Base-by-base conservation (phyloP, 2,113 vertebrate genomes). In the Polypterus bichir region DNA sequence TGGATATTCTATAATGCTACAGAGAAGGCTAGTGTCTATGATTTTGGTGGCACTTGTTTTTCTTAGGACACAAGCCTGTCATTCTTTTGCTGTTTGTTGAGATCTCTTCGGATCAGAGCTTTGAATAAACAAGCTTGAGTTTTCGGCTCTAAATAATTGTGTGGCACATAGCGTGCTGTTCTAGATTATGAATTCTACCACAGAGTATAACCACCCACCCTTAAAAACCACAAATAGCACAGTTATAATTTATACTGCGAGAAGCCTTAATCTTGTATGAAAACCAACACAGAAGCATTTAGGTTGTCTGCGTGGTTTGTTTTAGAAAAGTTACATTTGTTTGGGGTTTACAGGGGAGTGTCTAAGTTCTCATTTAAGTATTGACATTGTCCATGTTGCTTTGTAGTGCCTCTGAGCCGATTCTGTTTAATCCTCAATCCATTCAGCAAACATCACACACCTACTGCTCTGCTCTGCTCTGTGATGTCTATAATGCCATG, bases 161-260 rank as follows among this genome's bases (percentile, higher is more conserved):
- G 44, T 9, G 9, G 44, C 56, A 58, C 44, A 45, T 44, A 58
- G 27, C 9, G 6, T 58, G 44, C 56, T 58, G 27, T 58, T 3
- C 7, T 27, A 9, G 27, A 45, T 44, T 58, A 44, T 44, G 4
- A 27, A n/a, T 56, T 6, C 6, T 7, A 58, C 56, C 27, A 58
- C 56, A 58, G 56, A 58, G 56, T 58, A 58, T 45, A 58, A 11
- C 56, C 56, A 58, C 56, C 27, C 27, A 27, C 44, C 6, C 56
- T 58, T 58, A 58, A 58, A 58, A 58, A 44, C 56, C 7, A 58
- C 7, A 44, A 7, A 45, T 7, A 58, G 4, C 46, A 45, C 44
- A 58, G 46, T 5, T 58, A 44, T 62, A 49, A 62, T 62, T 62
- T 44, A 62, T 54, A 46, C n/a, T 52, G 44, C 6, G 46, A 62